Conservation (phyloP, 1,140 invertebrate species). For the Aphidius ervi region DNA sequence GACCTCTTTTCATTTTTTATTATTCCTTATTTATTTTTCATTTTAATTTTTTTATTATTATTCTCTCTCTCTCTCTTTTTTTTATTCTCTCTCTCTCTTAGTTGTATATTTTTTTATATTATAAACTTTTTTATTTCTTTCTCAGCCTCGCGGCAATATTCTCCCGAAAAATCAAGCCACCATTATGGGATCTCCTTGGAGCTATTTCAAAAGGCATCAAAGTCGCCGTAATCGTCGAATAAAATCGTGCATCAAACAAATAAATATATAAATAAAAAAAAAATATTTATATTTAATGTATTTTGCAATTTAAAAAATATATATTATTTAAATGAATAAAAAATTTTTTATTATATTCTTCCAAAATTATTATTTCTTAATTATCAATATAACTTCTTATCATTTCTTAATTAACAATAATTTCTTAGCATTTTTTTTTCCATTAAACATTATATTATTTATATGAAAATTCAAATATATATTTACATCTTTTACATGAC, state of each 20-base stretch:
- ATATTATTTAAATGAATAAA: slow-evolving; percentile 1
- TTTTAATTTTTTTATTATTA: too few species aligned
- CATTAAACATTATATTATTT: too few species aligned
- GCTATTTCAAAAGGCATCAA: slow-evolving; percentile 21
- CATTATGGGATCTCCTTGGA: slow-evolving; percentile 18
- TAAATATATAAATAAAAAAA: slow-evolving; percentile 11
- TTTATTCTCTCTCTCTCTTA: not conserved
- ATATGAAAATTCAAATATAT: too few species aligned
- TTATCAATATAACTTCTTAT: too few species aligned
- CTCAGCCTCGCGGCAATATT: slow-evolving; percentile 9
- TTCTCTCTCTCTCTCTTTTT: too few species aligned
- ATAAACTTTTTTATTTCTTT: slow-evolving; percentile 9
- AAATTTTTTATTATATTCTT: slow-evolving; percentile 4
- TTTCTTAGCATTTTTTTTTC: too few species aligned
- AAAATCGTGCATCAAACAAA: slow-evolving; percentile 13
- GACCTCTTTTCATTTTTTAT: too few species aligned
- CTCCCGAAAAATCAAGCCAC: slow-evolving; percentile 16
- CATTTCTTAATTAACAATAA: too few species aligned
- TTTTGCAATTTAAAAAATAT: not conserved
- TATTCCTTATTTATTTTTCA: too few species aligned
- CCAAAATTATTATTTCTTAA: too few species aligned
- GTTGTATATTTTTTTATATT: not conserved
- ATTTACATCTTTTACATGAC: too few species aligned
- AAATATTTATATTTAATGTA: not conserved
- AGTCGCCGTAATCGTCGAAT: slow-evolving; percentile 22